Percentiles rank a stretch among this genome's conserved stretches.
Evolutionary conservation across 2,797 vertebrate species (phyloP).

Genomic region (Scyliorhinus canicula): DNA sequence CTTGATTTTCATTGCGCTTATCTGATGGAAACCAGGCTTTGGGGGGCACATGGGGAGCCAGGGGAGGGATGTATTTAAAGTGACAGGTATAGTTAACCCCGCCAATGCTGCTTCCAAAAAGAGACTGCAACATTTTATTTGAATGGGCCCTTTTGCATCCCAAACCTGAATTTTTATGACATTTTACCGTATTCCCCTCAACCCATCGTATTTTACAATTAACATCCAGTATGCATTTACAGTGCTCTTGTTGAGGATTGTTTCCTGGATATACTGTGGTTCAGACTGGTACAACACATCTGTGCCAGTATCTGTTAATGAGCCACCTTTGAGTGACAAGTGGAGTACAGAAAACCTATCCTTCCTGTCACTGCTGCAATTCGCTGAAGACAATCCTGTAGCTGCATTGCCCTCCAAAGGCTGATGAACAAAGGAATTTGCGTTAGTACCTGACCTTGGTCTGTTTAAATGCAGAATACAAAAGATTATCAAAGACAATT

Average conservation of each 20-base stretch:
- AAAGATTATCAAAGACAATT: background rate
- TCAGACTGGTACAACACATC: background rate
- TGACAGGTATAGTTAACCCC: background rate
- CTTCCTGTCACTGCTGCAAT: conserved; percentile 20
- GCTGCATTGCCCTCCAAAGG: background rate
- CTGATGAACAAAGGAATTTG: background rate
- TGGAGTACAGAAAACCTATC: background rate
- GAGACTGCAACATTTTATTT: background rate
- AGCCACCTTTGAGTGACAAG: conserved; percentile 21
- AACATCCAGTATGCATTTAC: background rate
- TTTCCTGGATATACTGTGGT: background rate
- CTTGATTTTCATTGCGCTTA: background rate
- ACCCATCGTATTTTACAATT: background rate
- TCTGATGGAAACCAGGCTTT: no score
- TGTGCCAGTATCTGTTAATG: background rate
- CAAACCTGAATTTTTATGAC: background rate
- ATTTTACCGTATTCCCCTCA: background rate
- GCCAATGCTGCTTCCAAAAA: background rate
- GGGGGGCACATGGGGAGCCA: background rate
- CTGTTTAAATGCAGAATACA: background rate
- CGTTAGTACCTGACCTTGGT: background rate
- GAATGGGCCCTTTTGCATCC: background rate
- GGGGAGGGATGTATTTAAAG: background rate
- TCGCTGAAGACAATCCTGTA: background rate
- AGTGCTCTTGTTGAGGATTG: conserved; percentile 2